These are phyloP conservation scores for Nasonia oneida DNA, from an alignment of 2,888 invertebrate species.

Conservation along the genomic window DNA sequence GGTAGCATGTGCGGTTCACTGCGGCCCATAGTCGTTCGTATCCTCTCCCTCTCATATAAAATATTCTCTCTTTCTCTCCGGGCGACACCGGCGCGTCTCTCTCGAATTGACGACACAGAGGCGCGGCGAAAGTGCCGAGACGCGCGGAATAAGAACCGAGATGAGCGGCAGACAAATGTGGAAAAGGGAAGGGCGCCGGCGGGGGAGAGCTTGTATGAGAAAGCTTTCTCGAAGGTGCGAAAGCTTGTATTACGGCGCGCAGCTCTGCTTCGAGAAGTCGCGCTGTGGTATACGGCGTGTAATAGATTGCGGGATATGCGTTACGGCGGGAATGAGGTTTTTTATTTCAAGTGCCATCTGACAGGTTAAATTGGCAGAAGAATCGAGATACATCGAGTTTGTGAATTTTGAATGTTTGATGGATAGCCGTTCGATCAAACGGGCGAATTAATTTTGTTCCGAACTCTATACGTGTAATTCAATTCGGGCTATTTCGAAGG, in stretches of 20 bases:
- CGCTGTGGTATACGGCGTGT: not conserved
- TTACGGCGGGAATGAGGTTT: not conserved
- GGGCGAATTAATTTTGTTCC: too few species aligned
- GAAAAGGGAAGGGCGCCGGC: not conserved
- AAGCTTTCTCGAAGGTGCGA: slow-evolving; percentile 47
- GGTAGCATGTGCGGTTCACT: slow-evolving; percentile 54
- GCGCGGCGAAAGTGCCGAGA: slow-evolving; percentile 15
- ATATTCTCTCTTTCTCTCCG: slow-evolving; percentile 42
- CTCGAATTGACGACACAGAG: slow-evolving; percentile 43
- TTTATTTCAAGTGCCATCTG: not conserved
- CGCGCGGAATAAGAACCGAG: slow-evolving; percentile 48
- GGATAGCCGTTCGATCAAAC: too few species aligned
- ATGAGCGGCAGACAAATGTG: slow-evolving; percentile 52
- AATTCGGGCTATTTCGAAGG: not conserved
- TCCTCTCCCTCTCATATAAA: slow-evolving; percentile 25
- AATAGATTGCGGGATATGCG: slow-evolving; percentile 16
- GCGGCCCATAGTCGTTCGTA: slow-evolving; percentile 18
- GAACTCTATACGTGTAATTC: not conserved
- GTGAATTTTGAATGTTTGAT: not conserved
- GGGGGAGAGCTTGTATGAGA: slow-evolving; percentile 5
- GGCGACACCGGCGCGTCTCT: not conserved
- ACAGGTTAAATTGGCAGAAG: not conserved
- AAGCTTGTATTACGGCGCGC: slow-evolving; percentile 45
- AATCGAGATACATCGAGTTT: not conserved
- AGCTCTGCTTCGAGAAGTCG: slow-evolving; percentile 19